Evolutionary conservation across 1,140 invertebrate species (phyloP).

Genomic region (Diploscapter pachys): DNA sequence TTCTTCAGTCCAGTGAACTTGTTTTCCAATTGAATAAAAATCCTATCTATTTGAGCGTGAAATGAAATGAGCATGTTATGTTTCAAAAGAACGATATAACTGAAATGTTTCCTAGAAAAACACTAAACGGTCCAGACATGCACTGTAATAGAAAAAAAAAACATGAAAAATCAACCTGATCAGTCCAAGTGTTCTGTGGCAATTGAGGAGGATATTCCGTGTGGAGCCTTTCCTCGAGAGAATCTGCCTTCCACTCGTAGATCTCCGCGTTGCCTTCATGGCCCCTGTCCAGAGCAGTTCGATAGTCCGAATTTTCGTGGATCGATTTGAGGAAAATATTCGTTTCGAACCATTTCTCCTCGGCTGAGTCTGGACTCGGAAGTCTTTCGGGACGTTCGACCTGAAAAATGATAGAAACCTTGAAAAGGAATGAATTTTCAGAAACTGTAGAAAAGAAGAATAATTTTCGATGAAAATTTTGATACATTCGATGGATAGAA

Average conservation of each 20-base stretch:
- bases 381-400: neutral
- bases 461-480: neutral
- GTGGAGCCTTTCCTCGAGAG: constrained; percentile 13
- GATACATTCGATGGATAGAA: too few relatives aligned
- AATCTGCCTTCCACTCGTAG: constrained; percentile 27
- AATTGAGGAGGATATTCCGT: constrained; percentile 3
- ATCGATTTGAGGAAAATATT: neutral
- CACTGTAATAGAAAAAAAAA: neutral
- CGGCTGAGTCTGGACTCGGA: neutral
- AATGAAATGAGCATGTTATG: neutral
- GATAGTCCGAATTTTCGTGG: neutral
- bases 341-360: constrained; percentile 23
- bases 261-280: constrained; percentile 16
- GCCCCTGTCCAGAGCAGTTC: constrained; percentile 16
- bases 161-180: constrained; percentile 10
- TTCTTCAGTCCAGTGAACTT: neutral
- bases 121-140: neutral
- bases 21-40: neutral
- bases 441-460: neutral
- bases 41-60: neutral
- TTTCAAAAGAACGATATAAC: neutral
- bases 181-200: neutral
- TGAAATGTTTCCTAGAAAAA: neutral
- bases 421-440: neutral
- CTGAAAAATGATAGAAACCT: neutral